Evolutionary conservation across 2,797 vertebrate species (phyloP), one percentile per base, ranked within the genome.

Genomic region (Poecilia velifera): DNA sequence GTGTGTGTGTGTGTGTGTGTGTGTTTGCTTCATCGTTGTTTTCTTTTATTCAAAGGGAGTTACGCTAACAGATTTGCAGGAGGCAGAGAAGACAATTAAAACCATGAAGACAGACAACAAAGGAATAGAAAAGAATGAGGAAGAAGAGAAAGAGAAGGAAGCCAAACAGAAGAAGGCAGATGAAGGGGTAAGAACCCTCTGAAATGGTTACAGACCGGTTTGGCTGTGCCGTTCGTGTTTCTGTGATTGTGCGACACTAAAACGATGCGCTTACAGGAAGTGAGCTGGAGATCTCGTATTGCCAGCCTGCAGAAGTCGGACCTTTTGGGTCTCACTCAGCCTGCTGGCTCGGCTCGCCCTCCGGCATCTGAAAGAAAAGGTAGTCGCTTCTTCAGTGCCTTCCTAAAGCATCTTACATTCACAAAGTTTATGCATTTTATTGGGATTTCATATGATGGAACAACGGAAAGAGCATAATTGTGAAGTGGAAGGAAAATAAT

Each of bases 221-320:
- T 1, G 78, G 53, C 12, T 41, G 22, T 77, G 77, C 59, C 76
- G 64, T 18, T 70, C 64, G 84, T 84, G 36, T 68, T 55, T 46
- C 77, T 74, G 85, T 22, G 10, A 51, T 73, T 62, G 57, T 31
- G 79, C 87, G 82, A 89, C 31, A 3, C 89, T 57, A 89, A 72
- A 84, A 72, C 31, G 36, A 31, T 90, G 59, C 84, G 66, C 88
- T 87, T 79, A 75, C 88, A 96, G 95, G 96, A 97, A 92, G 95
- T 96, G 84, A 97, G 95, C 90, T 97, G 96, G 96, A 95, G 96
- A 85, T 96, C 96, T 89, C 95, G 96, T 31, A 96, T 97, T 41
- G 96, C 96, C 88, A 97, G 95, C 84, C 91, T 97, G 85, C 96
- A 97, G 92, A 97, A 97, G 93, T 97, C 96, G 0, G 96, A 97